A percentile compares a stretch with the other conserved stretches of the same genome.
Evolutionary conservation across 2,113 vertebrate genomes (phyloP).

Genomic region (Dromiciops gliroides): DNA sequence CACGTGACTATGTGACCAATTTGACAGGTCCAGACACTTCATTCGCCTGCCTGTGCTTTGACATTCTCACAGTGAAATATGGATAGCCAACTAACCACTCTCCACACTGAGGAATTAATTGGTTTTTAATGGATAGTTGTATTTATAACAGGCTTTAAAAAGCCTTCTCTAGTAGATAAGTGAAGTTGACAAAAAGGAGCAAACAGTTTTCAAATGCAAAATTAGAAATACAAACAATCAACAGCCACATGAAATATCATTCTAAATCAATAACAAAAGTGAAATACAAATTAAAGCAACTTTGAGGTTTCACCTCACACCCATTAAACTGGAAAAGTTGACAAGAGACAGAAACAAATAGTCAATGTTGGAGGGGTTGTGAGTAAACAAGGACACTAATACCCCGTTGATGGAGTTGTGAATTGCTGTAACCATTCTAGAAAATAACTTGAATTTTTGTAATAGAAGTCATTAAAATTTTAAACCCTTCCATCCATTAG

Average conservation of each 20-base stretch:
- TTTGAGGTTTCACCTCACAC: neutral
- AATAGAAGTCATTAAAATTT: neutral
- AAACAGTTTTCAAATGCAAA: neutral
- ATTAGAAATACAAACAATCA: neutral
- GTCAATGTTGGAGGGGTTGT: neutral
- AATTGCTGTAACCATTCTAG: neutral
- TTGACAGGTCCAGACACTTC: neutral
- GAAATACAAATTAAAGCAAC: neutral
- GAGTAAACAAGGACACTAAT: neutral
- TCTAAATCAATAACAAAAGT: neutral
- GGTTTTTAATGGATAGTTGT: neutral
- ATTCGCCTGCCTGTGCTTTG: neutral
- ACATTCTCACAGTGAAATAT: neutral
- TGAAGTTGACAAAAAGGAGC: neutral
- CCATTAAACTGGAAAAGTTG: neutral
- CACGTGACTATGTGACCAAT: neutral
- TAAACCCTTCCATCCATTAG: neutral
- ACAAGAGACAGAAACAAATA: neutral
- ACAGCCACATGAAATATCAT: neutral
- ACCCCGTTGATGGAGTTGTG: neutral
- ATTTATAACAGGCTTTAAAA: neutral
- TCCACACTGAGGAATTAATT: neutral
- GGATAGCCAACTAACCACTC: neutral
- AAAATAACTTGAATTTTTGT: neutral
- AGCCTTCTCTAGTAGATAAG: neutral